Conservation (phyloP, 2,113 vertebrate genomes). For the Saccopteryx leptura region DNA sequence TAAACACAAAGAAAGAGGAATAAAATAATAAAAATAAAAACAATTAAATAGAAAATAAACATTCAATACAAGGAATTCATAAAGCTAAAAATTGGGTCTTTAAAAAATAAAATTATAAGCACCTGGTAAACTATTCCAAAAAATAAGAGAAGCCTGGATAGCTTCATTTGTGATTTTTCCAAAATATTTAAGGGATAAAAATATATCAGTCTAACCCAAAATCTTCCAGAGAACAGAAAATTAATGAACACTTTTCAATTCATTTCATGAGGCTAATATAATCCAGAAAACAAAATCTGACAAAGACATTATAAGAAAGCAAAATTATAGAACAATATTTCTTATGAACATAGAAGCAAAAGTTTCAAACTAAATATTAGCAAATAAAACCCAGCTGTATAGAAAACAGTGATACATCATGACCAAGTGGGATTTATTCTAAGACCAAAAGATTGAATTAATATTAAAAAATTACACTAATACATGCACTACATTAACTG, state of each 20-base stretch:
- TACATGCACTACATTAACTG: not conserved
- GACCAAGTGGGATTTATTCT: not conserved
- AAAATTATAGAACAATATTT: not conserved
- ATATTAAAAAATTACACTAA: not conserved
- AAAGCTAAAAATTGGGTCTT: not conserved
- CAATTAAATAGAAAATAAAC: conserved; percentile 39
- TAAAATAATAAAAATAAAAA: conserved; percentile 49
- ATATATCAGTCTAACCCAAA: not conserved
- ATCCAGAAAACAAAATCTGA: conserved; percentile 12
- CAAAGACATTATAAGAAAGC: conserved; percentile 18
- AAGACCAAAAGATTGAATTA: conserved; percentile 30
- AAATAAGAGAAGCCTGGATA: not conserved
- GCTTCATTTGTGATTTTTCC: conserved; percentile 31
- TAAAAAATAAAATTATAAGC: conserved; percentile 22
- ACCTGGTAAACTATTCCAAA: not conserved
- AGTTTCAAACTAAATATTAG: not conserved
- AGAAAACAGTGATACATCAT: not conserved
- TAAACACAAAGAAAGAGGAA: conserved; percentile 5
- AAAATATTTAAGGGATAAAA: conserved; percentile 30
- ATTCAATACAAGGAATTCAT: not conserved
- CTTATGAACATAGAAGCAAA: conserved; percentile 35
- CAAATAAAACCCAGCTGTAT: not conserved
- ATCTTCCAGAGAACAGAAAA: not conserved
- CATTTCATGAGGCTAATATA: not conserved
- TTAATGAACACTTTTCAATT: not conserved